Base-by-base conservation (phyloP, 2,113 vertebrate species). In the Girardinichthys multiradiatus region DNA sequence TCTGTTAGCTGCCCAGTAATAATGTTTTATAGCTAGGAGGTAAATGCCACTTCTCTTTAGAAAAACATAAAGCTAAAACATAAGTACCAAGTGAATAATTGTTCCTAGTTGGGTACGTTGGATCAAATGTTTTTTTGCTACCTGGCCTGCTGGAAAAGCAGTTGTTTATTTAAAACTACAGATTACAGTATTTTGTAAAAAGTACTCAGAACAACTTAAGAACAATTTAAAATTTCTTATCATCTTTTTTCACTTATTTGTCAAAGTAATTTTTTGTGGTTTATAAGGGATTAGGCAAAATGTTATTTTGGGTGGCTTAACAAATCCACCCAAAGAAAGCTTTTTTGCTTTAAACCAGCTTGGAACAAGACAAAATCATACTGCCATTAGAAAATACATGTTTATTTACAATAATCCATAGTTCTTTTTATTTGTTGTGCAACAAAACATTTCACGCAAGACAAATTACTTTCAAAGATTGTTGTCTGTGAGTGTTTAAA, bases 401-500 rank as follows among this genome's bases (percentile, higher is more conserved):
- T 4, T 21, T 65, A 39, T 10, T 77, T 60, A 26, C 19, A 19
- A 15, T 31, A 61, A 17, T 61, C 17, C 19, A n/a, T 31, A 7
- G 15, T 31, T 31, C 1, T 61, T 31, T 72, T 7, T 37, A 8
- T 33, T 64, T 58, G 13, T 45, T 39, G 12, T 39, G 19, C 19
- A 24, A 51, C 60, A 60, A 27, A n/a, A 19, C 1, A 39, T 26
- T 39, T 64, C 31, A 35, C 2, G 11, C 24, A 37, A 39, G 26
- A 12, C 21, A 64, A 57, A 57, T 57, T 57, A 7, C 10, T 14
- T 54, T n/a, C 9, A 28, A 28, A 26, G 10, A 48, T 29, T 28
- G 10, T 3, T 11, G 21, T 19, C 28, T 12, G 17, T 21, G 24
- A 42, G 72, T 71, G 8, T 62, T 19, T 33, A 86, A 76, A 30